These are phyloP conservation scores for Orcinus orca DNA, from an alignment of 2,113 vertebrate species.

Conservation along the genomic window DNA sequence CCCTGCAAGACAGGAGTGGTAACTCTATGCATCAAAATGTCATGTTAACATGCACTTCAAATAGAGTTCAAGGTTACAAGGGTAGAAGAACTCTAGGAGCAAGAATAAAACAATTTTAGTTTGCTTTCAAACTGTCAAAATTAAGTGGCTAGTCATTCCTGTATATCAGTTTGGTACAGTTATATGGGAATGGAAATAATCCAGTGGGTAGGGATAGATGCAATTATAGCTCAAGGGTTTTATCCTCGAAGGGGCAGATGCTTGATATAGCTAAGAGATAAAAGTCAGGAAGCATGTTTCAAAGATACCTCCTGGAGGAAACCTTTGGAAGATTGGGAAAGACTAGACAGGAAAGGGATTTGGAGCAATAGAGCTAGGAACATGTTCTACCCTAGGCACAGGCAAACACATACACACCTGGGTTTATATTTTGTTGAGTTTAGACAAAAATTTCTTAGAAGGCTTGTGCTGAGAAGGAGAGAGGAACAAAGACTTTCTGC, in stretches of 20 bases:
- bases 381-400: not conserved
- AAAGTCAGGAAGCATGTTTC: not conserved
- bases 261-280: not conserved
- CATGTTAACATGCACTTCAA: not conserved
- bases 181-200: not conserved
- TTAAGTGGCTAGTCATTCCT: not conserved
- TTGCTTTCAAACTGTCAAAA: slow-evolving; percentile 46
- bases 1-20: not conserved
- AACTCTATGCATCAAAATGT: not conserved
- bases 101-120: slow-evolving; percentile 10
- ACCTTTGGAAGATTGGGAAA: not conserved
- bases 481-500: not conserved
- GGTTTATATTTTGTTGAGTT: not conserved
- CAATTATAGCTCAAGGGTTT: not conserved
- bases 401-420: not conserved
- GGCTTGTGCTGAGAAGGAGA: not conserved
- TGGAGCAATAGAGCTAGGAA: not conserved
- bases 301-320: not conserved
- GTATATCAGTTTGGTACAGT: not conserved
- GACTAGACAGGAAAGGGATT: not conserved
- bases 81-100: not conserved
- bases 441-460: not conserved
- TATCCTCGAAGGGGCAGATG: not conserved
- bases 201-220: not conserved
- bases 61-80: not conserved